Conservation (phyloP, 2,113 vertebrate genomes). For the Hepsetus odoe region DNA sequence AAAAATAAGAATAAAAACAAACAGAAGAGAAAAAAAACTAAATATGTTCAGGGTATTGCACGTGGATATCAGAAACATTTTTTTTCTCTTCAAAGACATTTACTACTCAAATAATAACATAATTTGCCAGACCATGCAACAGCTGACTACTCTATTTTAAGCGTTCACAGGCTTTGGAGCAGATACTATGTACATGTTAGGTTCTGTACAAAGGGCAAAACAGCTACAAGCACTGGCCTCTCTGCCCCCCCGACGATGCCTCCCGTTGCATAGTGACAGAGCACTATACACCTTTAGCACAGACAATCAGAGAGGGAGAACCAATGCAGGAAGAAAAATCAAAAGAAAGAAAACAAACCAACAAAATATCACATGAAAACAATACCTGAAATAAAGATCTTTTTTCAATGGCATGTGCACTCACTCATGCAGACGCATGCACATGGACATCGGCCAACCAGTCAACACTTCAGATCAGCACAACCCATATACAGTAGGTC, state of each 20-base stretch:
- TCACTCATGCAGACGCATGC: conserved; percentile 76
- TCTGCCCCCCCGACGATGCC: conserved; percentile 71
- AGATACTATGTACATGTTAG: conserved; percentile 89
- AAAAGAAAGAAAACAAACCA: conserved; percentile 75
- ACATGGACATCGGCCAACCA: conserved; percentile 48
- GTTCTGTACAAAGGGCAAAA: conserved; percentile 78
- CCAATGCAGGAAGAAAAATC: conserved; percentile 76
- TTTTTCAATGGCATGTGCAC: conserved; percentile 31
- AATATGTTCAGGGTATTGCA: conserved; percentile 85
- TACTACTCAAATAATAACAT: conserved; percentile 75
- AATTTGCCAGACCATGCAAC: conserved; percentile 87
- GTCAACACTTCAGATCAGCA: conserved; percentile 54
- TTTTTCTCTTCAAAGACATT: conserved; percentile 86
- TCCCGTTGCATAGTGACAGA: conserved; percentile 38
- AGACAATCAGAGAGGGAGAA: conserved; percentile 77
- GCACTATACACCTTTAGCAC: conserved; percentile 51
- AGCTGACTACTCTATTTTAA: conserved; percentile 86
- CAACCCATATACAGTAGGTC: conserved; percentile 52
- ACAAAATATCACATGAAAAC: conserved; percentile 73
- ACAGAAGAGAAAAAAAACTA: conserved; percentile 2
- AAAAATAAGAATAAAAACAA: conserved; percentile 43
- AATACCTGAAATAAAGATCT: conserved; percentile 1
- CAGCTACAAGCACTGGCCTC: conserved; percentile 70
- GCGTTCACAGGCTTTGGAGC: conserved; percentile 87
- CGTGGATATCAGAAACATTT: conserved; percentile 80